Evolutionary conservation across 2,888 invertebrate species (phyloP), one percentile per base, ranked within the genome.

Genomic region (Eristalinus sepulchralis): DNA sequence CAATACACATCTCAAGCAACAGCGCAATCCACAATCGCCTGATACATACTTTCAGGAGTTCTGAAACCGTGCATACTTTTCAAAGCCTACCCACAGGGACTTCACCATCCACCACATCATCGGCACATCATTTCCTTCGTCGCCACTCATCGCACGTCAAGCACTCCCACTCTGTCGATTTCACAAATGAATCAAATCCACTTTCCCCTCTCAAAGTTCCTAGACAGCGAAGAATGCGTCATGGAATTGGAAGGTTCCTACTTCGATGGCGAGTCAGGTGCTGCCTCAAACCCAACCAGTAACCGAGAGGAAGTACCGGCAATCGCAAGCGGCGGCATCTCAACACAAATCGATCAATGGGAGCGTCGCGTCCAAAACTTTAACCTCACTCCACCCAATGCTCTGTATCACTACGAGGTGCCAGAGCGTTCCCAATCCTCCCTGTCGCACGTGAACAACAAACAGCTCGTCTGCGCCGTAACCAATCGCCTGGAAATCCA

Each of bases 141-240:
- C 47, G 17, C 47, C 17, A 17, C 47, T 17, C 47, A 17, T 47
- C 47, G 5, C 47, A 47, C 1, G 6, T 17, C 47, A 47, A 47
- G 17, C 17, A 47, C 17, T 47, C 5, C 39, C 39, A 39, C 17
- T n/a, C 8, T 8, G 47, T 8, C n/a, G 47, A n/a, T 47, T 17
- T 17, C 47, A 17, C 17, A 0, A 8, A 2, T 9, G 6, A 17
- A 27, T 22, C 13, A 8, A 8, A 57, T 13, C 4, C 10, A 10
- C 24, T 5, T 57, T 57, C 22, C 0, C 22, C 17, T 67, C 11
- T 24, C 60, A 13, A 62, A 97, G 96, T 96, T 96, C 93, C 95
- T 96, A 64, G 97, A 96, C 89, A 97, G 97, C 90, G 96, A 97
- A 91, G 97, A 97, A 93, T 96, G 96, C 91, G 96, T 97, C 88